Evolutionary conservation across 2,113 vertebrate genomes (phyloP).

Genomic region (Macaca nemestrina): DNA sequence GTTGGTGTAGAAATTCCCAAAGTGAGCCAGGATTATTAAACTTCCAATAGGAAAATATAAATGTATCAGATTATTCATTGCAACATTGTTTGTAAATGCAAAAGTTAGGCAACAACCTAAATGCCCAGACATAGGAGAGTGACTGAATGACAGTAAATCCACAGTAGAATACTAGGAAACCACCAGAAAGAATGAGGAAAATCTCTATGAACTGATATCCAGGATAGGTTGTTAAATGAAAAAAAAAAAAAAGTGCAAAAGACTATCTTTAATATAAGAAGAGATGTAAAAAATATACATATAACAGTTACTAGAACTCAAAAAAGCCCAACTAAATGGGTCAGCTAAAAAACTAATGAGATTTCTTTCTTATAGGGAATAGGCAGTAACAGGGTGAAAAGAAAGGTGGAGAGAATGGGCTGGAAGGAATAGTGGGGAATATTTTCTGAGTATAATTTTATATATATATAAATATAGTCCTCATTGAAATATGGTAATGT

Average conservation of each 20-base stretch:
- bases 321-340: not conserved
- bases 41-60: not conserved
- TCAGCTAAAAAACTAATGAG: not conserved
- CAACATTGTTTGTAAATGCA: not conserved
- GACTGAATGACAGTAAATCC: not conserved
- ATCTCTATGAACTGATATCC: not conserved
- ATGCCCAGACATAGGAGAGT: not conserved
- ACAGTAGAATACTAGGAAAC: not conserved
- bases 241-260: not conserved
- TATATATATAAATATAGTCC: not conserved
- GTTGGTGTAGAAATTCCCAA: not conserved
- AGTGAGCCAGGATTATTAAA: not conserved
- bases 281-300: not conserved
- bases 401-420: not conserved
- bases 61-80: not conserved
- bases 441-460: not conserved
- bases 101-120: not conserved
- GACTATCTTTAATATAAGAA: not conserved
- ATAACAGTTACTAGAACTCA: not conserved
- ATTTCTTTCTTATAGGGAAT: not conserved
- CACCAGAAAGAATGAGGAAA: not conserved
- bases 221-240: not conserved
- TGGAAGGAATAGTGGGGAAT: not conserved
- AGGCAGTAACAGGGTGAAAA: not conserved
- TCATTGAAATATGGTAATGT: not conserved